phyloP scores from a whole-genome alignment of 2,797 vertebrate species.

The Jordanella pulchra region DNA sequence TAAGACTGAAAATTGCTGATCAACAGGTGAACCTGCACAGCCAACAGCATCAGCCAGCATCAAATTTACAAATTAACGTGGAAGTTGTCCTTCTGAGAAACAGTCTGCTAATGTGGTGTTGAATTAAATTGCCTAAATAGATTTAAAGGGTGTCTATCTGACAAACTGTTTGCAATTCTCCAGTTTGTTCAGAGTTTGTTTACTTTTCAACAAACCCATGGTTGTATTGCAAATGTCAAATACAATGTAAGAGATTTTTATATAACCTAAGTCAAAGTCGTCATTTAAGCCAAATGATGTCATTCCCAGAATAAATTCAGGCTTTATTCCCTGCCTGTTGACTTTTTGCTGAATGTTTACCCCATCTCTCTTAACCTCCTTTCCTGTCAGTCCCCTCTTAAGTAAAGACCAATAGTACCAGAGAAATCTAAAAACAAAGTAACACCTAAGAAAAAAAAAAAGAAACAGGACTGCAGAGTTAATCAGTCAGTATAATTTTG shows the following conservation, averaged over 20 bases:
- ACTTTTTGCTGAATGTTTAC: too few species aligned
- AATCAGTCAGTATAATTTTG: constrained; percentile 5
- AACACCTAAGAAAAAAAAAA: too few species aligned
- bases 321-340: neutral
- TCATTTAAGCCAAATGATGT: neutral
- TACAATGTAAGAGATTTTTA: neutral
- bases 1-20: neutral
- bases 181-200: neutral
- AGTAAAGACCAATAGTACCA: too few species aligned
- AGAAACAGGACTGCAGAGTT: neutral
- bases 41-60: neutral
- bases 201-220: neutral
- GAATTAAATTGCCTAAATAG: neutral
- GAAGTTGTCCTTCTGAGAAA: neutral
- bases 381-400: too few species aligned
- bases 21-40: neutral
- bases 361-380: too few species aligned
- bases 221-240: neutral
- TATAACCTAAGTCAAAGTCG: neutral
- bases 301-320: neutral
- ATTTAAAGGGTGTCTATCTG: neutral
- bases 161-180: neutral
- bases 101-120: neutral
- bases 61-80: neutral
- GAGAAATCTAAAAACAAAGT: too few species aligned